Evolutionary conservation across 2,888 invertebrate genomes (phyloP).

Genomic region (Erebia palarica): DNA sequence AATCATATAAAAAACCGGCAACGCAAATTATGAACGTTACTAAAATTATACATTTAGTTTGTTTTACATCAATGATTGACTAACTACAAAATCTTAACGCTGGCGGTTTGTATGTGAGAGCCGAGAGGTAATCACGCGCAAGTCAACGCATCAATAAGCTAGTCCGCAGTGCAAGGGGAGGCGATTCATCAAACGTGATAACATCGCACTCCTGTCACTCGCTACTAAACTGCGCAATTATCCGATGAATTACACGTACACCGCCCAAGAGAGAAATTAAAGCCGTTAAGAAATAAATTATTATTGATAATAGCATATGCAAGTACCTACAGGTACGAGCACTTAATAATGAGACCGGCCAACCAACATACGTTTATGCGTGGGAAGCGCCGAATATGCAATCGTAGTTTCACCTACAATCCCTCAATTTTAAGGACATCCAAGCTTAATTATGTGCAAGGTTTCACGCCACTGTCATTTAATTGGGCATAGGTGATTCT

Average conservation of each 20-base stretch:
- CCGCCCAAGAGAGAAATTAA: conserved; percentile 17
- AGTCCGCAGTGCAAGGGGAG: conserved; percentile 52
- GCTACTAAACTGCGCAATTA: conserved; percentile 67
- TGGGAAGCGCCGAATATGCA: neutral
- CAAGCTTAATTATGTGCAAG: no score
- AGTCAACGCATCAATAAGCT: conserved; percentile 58
- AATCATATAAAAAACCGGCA: no score
- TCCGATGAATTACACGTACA: conserved; percentile 43
- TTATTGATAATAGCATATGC: conserved; percentile 1
- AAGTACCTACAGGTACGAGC: neutral
- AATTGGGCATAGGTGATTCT: no score
- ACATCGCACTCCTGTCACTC: conserved; percentile 60
- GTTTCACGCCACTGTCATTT: no score
- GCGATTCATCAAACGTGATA: conserved; percentile 69
- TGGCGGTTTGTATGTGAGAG: conserved; percentile 33
- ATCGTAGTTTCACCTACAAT: neutral
- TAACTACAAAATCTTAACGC: neutral
- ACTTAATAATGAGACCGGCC: neutral
- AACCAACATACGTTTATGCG: neutral
- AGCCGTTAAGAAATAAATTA: conserved; percentile 12
- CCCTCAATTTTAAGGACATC: no score
- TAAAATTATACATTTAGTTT: neutral
- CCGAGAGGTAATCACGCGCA: conserved; percentile 50
- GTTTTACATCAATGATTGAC: conserved; percentile 3
- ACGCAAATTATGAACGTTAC: neutral